Evolutionary conservation across 2,113 vertebrate genomes (phyloP).

Genomic region (Phasianus colchicus): DNA sequence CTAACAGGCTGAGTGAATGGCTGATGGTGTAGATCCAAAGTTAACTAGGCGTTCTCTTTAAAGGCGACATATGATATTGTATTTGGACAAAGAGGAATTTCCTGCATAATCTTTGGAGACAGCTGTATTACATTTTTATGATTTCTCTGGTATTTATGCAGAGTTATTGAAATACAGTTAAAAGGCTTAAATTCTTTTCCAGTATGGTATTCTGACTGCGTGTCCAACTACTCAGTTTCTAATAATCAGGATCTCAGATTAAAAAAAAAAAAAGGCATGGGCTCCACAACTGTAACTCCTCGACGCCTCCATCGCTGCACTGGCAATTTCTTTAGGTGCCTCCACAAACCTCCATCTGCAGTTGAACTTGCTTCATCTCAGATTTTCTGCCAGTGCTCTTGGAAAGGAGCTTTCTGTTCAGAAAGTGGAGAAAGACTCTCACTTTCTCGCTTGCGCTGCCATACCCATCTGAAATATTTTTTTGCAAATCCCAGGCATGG

Average conservation of each 20-base stretch:
- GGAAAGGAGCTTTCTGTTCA: neutral
- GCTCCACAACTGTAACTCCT: neutral
- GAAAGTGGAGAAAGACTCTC: neutral
- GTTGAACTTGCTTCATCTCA: neutral
- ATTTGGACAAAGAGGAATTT: constrained; percentile 25
- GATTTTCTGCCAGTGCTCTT: neutral
- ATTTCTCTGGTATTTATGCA: neutral
- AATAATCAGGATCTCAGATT: neutral
- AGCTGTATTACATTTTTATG: neutral
- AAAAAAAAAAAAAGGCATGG: neutral
- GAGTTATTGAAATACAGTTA: neutral
- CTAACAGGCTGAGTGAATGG: neutral
- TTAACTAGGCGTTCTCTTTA: neutral
- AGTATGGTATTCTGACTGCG: neutral
- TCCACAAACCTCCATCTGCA: neutral
- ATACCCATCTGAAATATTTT: neutral
- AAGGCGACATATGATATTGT: neutral
- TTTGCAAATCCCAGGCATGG: neutral
- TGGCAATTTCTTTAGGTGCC: neutral
- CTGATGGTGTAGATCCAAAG: neutral
- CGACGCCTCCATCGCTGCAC: neutral
- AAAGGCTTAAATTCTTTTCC: neutral
- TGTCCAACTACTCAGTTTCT: neutral
- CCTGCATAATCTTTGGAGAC: constrained; percentile 3
- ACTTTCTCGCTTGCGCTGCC: neutral